phyloP scores from a whole-genome alignment of 2,888 invertebrate species.

The Zootermopsis nevadensis region DNA sequence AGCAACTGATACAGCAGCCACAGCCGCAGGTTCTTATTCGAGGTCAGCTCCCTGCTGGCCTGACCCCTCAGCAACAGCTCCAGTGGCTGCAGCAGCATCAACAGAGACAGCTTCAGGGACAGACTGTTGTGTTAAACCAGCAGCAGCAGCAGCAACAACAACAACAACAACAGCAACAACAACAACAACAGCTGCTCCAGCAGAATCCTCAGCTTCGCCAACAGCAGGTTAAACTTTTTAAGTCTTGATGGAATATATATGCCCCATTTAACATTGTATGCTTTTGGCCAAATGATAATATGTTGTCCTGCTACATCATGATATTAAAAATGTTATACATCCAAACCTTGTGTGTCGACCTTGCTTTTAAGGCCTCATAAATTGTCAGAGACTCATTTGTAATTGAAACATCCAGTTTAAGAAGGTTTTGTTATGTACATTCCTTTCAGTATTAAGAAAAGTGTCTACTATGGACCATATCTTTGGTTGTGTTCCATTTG shows the following conservation, averaged over 20 bases:
- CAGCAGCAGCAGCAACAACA: conserved; percentile 44
- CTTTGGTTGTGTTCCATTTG: too few relatives aligned
- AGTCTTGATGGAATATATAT: neutral
- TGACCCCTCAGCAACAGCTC: conserved; percentile 73
- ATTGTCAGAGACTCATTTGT: too few relatives aligned
- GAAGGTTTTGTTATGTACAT: too few relatives aligned
- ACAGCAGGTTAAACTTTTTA: conserved; percentile 40
- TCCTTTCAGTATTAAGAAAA: too few relatives aligned
- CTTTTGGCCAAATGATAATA: too few relatives aligned
- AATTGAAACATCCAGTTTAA: too few relatives aligned
- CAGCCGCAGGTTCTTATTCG: conserved; percentile 67
- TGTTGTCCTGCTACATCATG: too few relatives aligned
- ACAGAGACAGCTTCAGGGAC: conserved; percentile 48
- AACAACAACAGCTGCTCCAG: conserved; percentile 43
- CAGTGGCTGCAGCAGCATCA: conserved; percentile 54
- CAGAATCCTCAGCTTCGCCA: conserved; percentile 45
- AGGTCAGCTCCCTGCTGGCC: conserved; percentile 74
- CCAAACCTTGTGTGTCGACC: too few relatives aligned
- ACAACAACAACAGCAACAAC: conserved; percentile 48
- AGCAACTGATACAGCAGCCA: conserved; percentile 35
- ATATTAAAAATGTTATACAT: too few relatives aligned
- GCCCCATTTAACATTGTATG: too few relatives aligned
- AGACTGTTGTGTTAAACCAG: conserved; percentile 42
- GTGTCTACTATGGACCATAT: too few relatives aligned
- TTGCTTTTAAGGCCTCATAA: too few relatives aligned